phyloP scores from a whole-genome alignment of 2,888 invertebrate species.

The Hyppa rectilinea region DNA sequence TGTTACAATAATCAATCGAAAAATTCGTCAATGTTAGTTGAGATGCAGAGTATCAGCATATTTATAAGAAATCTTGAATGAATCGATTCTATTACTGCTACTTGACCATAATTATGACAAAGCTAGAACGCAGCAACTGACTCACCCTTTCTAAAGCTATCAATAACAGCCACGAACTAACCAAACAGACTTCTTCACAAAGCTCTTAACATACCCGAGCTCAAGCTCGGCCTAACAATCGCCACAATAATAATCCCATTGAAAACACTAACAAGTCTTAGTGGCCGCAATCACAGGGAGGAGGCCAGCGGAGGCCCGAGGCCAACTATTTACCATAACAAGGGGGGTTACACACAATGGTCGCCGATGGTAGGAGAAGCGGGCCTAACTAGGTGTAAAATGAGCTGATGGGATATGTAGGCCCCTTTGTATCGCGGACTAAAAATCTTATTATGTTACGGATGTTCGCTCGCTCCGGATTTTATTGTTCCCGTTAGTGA shows the following conservation, averaged over 20 bases:
- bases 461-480: constrained; percentile 23
- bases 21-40: background rate
- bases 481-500: constrained; percentile 53
- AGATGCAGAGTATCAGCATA: constrained; percentile 2
- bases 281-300: constrained; percentile 64
- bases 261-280: constrained; percentile 72
- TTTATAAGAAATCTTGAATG: constrained; percentile 7
- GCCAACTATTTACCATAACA: constrained; percentile 87
- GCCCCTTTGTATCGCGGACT: constrained; percentile 68
- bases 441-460: constrained; percentile 61
- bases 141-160: constrained; percentile 27
- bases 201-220: constrained; percentile 49
- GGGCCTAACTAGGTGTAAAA: constrained; percentile 86
- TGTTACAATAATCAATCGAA: background rate
- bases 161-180: constrained; percentile 43
- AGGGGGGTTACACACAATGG: constrained; percentile 72
- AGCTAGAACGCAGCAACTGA: constrained; percentile 13
- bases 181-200: constrained; percentile 34
- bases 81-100: constrained; percentile 1
- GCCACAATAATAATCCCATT: constrained; percentile 73
- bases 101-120: constrained; percentile 6
- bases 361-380: constrained; percentile 68
- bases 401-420: constrained; percentile 72
- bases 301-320: constrained; percentile 74
- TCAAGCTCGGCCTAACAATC: constrained; percentile 57